These are phyloP conservation scores for Pleuronectes platessa DNA, from an alignment of 2,113 vertebrate species.

Conservation along the genomic window DNA sequence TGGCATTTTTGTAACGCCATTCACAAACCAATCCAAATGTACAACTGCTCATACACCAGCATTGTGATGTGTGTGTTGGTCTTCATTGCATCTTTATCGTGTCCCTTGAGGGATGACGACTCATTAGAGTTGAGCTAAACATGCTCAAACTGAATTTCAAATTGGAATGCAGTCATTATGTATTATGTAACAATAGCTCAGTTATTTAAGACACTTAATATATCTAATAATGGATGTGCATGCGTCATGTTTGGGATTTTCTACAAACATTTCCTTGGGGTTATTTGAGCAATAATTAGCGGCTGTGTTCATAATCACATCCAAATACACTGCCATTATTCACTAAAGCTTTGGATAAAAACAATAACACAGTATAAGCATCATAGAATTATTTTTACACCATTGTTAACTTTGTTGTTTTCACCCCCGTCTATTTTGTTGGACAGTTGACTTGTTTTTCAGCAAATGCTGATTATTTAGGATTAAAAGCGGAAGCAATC, in stretches of 20 bases:
- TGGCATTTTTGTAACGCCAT: neutral
- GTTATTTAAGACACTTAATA: constrained; percentile 16
- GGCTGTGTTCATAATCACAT: neutral
- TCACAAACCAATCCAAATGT: neutral
- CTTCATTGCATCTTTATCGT: neutral
- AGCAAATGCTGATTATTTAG: neutral
- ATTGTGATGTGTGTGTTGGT: neutral
- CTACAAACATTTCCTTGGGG: neutral
- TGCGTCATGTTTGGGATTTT: constrained; percentile 9
- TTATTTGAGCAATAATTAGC: neutral
- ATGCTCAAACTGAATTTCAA: constrained; percentile 29
- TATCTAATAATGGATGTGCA: constrained; percentile 15
- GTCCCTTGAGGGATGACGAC: constrained; percentile 13
- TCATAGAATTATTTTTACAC: neutral
- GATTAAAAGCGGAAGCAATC: neutral
- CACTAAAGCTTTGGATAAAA: neutral
- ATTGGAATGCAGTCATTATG: constrained; percentile 8
- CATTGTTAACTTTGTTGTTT: neutral
- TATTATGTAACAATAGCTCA: constrained; percentile 8
- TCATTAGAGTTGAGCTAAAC: constrained; percentile 19
- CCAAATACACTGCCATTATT: neutral
- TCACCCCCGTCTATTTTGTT: neutral
- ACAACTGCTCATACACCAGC: neutral
- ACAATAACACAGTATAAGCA: neutral
- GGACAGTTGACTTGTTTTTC: no score